Conservation (phyloP, 2,797 vertebrate genomes). For the Bradypodion ventrale region DNA sequence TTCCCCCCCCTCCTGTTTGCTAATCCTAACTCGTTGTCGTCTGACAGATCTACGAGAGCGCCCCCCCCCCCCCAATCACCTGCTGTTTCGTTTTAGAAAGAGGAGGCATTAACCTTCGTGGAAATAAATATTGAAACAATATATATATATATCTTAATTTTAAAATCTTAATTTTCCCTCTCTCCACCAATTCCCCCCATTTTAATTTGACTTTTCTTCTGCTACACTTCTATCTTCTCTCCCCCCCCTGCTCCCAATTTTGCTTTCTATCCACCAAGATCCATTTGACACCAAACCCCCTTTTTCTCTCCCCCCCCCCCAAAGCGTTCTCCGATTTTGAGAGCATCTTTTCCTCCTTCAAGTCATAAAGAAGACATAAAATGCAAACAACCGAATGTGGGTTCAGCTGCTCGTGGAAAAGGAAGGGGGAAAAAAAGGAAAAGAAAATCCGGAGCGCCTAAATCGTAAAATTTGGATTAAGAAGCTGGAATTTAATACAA, state of each 20-base stretch:
- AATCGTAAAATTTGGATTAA: constrained; percentile 95
- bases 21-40: constrained; percentile 67
- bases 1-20: constrained; percentile 67
- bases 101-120: constrained; percentile 60
- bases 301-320: no score
- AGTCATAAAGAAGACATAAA: not conserved
- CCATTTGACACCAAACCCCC: no score
- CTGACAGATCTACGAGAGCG: constrained; percentile 54
- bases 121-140: constrained; percentile 71
- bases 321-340: no score
- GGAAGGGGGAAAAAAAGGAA: constrained; percentile 64
- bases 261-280: no score
- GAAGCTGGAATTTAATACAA: constrained; percentile 87
- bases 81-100: constrained; percentile 69
- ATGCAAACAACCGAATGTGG: constrained; percentile 81
- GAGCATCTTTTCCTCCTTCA: no score
- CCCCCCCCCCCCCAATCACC: constrained; percentile 45
- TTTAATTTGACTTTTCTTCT: no score
- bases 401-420: constrained; percentile 87
- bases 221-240: not conserved
- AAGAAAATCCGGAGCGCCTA: constrained; percentile 84
- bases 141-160: constrained; percentile 62
- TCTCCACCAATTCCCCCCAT: no score
- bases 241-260: not conserved
- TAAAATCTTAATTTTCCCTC: constrained; percentile 21